Evolutionary conservation across 2,888 invertebrate genomes (phyloP).

Genomic region (Acanthosoma haemorrhoidale): DNA sequence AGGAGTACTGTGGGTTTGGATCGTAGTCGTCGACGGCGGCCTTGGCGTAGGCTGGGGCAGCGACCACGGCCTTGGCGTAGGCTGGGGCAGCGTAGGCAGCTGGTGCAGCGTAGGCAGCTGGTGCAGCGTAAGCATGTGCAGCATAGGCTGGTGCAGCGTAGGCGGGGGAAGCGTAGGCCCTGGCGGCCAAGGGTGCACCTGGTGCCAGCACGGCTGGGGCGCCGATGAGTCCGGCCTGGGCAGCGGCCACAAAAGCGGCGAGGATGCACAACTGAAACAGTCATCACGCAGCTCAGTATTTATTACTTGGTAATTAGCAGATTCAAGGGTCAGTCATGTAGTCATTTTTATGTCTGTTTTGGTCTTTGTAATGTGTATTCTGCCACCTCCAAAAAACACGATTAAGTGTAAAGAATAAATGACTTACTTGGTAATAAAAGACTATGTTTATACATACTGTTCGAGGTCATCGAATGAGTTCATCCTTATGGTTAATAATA

Average conservation of each 20-base stretch:
- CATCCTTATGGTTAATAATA: no score
- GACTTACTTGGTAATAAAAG: no score
- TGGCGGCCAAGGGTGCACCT: conserved; percentile 35
- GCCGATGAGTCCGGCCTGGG: conserved; percentile 38
- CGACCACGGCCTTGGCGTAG: conserved; percentile 48
- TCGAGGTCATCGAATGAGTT: no score
- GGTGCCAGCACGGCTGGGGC: conserved; percentile 34
- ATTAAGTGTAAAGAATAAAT: no score
- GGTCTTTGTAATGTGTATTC: no score
- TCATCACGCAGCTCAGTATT: no score
- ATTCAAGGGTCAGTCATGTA: no score
- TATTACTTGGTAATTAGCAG: no score
- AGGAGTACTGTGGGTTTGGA: conserved; percentile 42
- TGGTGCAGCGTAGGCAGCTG: conserved; percentile 47
- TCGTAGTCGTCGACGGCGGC: conserved; percentile 41
- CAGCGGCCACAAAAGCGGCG: conserved; percentile 29
- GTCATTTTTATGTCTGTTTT: no score
- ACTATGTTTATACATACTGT: no score
- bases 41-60: conserved; percentile 60
- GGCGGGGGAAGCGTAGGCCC: conserved; percentile 33
- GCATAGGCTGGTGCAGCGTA: no score
- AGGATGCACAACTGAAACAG: conserved; percentile 16
- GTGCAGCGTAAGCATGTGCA: conserved; percentile 41
- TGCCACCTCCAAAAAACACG: no score
- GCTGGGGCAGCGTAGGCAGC: conserved; percentile 45